Evolutionary conservation across 2,113 vertebrate genomes (phyloP).

Genomic region (Chrysochloris asiatica): DNA sequence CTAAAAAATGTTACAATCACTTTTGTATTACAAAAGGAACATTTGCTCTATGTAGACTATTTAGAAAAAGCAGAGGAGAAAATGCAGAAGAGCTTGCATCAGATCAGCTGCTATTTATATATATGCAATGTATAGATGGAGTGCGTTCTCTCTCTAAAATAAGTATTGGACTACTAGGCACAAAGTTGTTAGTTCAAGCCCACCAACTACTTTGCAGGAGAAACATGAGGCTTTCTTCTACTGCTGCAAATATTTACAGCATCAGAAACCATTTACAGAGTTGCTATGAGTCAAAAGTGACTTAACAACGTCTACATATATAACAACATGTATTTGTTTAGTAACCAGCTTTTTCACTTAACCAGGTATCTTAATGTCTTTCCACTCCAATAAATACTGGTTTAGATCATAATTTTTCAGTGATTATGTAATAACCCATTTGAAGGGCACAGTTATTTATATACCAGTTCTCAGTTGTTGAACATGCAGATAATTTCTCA

Average conservation of each 20-base stretch:
- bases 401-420: neutral
- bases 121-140: neutral
- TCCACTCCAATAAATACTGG: neutral
- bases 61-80: neutral
- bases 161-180: too few species aligned
- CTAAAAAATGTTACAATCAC: neutral
- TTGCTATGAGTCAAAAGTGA: too few species aligned
- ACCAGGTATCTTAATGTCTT: slow-evolving; percentile 14
- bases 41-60: neutral
- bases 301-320: too few species aligned
- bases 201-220: too few species aligned
- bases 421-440: neutral
- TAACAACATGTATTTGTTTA: neutral
- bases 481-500: neutral
- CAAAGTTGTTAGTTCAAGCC: too few species aligned
- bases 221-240: too few species aligned
- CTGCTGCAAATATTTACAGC: too few species aligned
- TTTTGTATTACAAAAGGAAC: neutral
- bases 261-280: too few species aligned
- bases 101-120: neutral
- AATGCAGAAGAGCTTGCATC: neutral
- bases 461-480: neutral
- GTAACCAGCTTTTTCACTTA: neutral
- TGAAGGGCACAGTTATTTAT: slow-evolving; percentile 17
- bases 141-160: too few species aligned